Evolutionary conservation across 2,888 invertebrate species (phyloP).

Genomic region (Andrena bucephala): DNA sequence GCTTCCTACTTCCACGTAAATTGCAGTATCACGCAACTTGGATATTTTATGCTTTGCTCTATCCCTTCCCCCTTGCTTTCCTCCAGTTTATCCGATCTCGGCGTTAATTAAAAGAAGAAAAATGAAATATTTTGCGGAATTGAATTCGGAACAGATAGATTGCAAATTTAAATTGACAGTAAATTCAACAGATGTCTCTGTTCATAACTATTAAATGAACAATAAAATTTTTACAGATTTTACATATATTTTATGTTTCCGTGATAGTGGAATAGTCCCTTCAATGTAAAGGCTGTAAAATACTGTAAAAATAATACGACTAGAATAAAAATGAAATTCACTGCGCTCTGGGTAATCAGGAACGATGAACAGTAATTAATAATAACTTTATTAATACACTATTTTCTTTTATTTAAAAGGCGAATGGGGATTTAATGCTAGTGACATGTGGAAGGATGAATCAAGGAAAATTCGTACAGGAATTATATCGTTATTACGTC

Average conservation of each 20-base stretch:
- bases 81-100: conserved; percentile 26
- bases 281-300: no score
- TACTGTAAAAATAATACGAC: no score
- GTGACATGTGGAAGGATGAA: neutral
- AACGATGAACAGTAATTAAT: no score
- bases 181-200: neutral
- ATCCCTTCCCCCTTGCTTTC: conserved; percentile 19
- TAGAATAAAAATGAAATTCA: no score
- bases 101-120: neutral
- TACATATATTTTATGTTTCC: no score
- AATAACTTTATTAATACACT: no score
- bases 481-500: neutral
- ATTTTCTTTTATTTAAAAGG: no score
- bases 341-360: no score
- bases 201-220: neutral
- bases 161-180: neutral
- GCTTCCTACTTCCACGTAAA: conserved; percentile 59
- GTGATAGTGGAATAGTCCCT: no score
- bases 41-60: conserved; percentile 64
- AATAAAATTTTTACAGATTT: no score
- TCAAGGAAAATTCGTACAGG: neutral
- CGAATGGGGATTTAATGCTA: no score
- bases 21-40: conserved; percentile 68
- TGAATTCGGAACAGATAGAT: neutral
- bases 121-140: neutral